A percentile compares a stretch with the other conserved stretches of the same genome.
phyloP scores from a whole-genome alignment of 2,113 vertebrate species.

The Pollimyrus isidori region DNA sequence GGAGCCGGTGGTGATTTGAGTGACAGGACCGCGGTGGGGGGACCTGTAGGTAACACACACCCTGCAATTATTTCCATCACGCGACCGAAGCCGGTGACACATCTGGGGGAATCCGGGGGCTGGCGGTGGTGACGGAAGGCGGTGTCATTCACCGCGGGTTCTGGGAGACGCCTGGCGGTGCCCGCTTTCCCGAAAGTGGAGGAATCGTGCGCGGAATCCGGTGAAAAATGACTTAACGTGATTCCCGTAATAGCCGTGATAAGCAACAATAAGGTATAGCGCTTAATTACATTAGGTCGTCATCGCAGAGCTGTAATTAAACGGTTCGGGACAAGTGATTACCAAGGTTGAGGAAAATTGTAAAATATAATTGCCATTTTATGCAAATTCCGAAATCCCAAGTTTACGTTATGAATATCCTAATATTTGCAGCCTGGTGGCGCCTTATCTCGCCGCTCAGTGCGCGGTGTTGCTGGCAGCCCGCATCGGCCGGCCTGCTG shows the following conservation, averaged over 20 bases:
- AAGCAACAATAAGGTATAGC: slow-evolving; percentile 66
- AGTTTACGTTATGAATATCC: slow-evolving; percentile 52
- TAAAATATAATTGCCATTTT: slow-evolving; percentile 60
- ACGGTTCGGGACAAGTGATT: slow-evolving; percentile 68
- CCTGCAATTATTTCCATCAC: slow-evolving; percentile 67
- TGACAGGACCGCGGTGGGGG: slow-evolving; percentile 48
- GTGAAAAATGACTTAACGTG: slow-evolving; percentile 57
- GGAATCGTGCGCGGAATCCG: slow-evolving; percentile 33
- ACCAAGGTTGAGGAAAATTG: slow-evolving; percentile 57
- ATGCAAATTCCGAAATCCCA: slow-evolving; percentile 57
- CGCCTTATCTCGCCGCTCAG: slow-evolving; percentile 28
- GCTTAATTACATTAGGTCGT: slow-evolving; percentile 65
- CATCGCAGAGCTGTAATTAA: slow-evolving; percentile 66
- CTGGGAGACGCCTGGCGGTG: slow-evolving; percentile 18
- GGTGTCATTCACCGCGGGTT: slow-evolving; percentile 60
- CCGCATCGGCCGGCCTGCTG: background rate
- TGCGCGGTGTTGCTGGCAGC: background rate
- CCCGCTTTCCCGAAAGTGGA: slow-evolving; percentile 25
- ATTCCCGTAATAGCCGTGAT: slow-evolving; percentile 60
- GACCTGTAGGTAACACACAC: slow-evolving; percentile 58
- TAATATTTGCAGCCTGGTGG: slow-evolving; percentile 48
- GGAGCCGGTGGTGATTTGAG: slow-evolving; percentile 46
- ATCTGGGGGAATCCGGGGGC: slow-evolving; percentile 25
- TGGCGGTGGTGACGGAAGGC: slow-evolving; percentile 53
- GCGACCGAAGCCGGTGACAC: slow-evolving; percentile 38